A percentile compares a stretch with the other conserved stretches of the same genome.
Conservation (phyloP, 2,888 invertebrate species). For the Drosophila yooni region DNA sequence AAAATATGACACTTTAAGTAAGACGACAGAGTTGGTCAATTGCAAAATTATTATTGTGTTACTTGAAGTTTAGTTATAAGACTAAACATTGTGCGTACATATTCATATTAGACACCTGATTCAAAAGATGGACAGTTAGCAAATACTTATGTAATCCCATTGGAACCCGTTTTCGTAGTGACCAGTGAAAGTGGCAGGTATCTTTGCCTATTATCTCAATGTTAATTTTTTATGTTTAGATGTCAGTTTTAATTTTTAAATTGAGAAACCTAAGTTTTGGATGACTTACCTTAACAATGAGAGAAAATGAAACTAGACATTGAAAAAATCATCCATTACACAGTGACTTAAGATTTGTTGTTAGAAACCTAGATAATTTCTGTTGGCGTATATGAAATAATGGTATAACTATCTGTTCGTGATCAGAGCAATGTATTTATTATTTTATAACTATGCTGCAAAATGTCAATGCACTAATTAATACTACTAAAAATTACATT, state of each 20-base stretch:
- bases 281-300: background rate
- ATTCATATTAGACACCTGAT: background rate
- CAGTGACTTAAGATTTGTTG: background rate
- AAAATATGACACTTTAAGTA: constrained; percentile 1
- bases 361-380: background rate
- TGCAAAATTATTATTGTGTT: background rate
- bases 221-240: background rate
- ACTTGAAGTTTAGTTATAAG: background rate
- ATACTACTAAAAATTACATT: constrained; percentile 16
- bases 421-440: background rate
- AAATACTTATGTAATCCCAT: background rate
- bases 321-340: background rate
- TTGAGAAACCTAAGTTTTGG: background rate
- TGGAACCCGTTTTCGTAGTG: background rate
- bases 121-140: background rate
- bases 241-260: background rate
- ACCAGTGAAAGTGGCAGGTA: background rate
- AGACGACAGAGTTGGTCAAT: background rate
- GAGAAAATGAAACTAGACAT: background rate
- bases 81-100: background rate
- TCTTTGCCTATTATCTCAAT: background rate
- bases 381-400: background rate
- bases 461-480: constrained; percentile 18
- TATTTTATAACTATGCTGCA: constrained; percentile 7
- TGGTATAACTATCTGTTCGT: background rate